These are phyloP conservation scores for Empis livida DNA, from an alignment of 2,888 invertebrate genomes.

Conservation along the genomic window DNA sequence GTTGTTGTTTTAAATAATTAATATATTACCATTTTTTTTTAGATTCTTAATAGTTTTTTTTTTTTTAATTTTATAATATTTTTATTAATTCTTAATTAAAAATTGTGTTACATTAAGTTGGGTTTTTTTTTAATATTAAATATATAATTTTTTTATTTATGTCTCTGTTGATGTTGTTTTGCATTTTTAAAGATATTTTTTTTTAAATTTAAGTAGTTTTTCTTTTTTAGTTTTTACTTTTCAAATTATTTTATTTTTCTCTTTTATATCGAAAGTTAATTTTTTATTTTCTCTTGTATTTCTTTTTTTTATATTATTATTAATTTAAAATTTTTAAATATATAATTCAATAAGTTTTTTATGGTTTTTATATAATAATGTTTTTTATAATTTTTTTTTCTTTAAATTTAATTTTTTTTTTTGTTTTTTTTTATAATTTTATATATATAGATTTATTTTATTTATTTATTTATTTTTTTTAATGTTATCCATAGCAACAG, in stretches of 20 bases:
- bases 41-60: too few species aligned
- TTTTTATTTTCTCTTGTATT: slow-evolving; percentile 5
- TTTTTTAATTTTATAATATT: too few species aligned
- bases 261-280: slow-evolving; percentile 9
- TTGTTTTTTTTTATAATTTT: slow-evolving; percentile 15
- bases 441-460: slow-evolving; percentile 13
- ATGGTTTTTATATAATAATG: slow-evolving; percentile 13
- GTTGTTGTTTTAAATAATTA: too few species aligned
- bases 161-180: too few species aligned
- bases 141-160: too few species aligned
- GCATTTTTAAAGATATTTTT: slow-evolving; percentile 5
- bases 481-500: slow-evolving; percentile 35
- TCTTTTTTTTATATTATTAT: slow-evolving; percentile 12
- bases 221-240: slow-evolving; percentile 2
- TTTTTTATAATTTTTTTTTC: slow-evolving; percentile 13
- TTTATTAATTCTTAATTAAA: too few species aligned
- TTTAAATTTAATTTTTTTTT: slow-evolving; percentile 14
- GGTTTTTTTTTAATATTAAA: too few species aligned
- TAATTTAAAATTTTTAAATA: slow-evolving; percentile 7
- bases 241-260: slow-evolving; percentile 9
- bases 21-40: too few species aligned
- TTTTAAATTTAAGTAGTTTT: slow-evolving; percentile 5
- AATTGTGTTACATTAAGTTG: too few species aligned
- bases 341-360: slow-evolving; percentile 11
- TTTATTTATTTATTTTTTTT: slow-evolving; percentile 24